A percentile compares a stretch with the other conserved stretches of the same genome.
These are phyloP conservation scores for Brachyopa scutellaris DNA, from an alignment of 2,888 invertebrate genomes.

Conservation along the genomic window DNA sequence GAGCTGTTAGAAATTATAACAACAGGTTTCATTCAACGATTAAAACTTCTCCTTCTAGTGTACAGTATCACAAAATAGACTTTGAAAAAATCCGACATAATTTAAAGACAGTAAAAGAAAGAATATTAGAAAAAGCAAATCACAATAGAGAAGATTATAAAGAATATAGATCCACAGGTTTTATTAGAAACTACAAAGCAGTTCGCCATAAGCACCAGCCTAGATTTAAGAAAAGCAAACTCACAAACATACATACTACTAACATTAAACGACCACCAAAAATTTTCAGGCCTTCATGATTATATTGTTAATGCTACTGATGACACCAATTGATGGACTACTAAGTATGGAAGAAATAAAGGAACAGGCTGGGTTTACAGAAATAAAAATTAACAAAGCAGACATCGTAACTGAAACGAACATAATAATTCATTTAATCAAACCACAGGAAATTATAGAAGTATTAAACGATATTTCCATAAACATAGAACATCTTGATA, in stretches of 20 bases:
- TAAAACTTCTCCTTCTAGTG: conserved; percentile 57
- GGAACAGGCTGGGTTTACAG: not conserved
- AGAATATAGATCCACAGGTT: conserved; percentile 10
- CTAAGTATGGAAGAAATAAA: conserved; percentile 8
- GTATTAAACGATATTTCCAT: no score
- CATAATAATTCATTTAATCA: conserved; percentile 6
- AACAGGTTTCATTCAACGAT: conserved; percentile 64
- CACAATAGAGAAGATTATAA: conserved; percentile 21
- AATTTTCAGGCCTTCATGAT: conserved; percentile 44
- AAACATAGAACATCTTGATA: no score
- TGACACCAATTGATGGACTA: not conserved
- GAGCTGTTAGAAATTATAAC: conserved; percentile 65
- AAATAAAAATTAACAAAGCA: conserved; percentile 2
- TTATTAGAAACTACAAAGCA: conserved; percentile 25
- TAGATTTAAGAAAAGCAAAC: conserved; percentile 23
- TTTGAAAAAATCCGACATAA: conserved; percentile 37
- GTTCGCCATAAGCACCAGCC: conserved; percentile 16
- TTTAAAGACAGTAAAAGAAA: conserved; percentile 34
- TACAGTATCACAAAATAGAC: conserved; percentile 52
- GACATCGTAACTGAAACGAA: conserved; percentile 1
- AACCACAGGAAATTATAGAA: conserved; percentile 11
- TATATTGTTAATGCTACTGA: not conserved
- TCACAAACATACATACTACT: not conserved
- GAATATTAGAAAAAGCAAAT: conserved; percentile 46
- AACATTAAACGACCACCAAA: conserved; percentile 27